Evolutionary conservation across 2,888 invertebrate species (phyloP).

Genomic region (Calephelis perditalis): DNA sequence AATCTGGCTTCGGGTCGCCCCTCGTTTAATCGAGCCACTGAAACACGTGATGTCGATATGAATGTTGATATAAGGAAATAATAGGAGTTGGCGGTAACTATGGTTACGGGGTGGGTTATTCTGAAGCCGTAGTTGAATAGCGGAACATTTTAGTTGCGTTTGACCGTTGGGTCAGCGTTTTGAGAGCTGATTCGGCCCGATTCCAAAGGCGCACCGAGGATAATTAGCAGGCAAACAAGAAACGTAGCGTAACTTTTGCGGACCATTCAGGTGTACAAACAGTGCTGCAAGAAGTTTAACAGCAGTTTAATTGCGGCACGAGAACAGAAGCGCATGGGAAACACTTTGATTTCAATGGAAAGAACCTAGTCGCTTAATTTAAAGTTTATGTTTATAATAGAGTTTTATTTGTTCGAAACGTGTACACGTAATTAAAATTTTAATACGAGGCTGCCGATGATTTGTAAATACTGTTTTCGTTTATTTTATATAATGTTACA

Average conservation of each 20-base stretch:
- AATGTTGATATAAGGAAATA: conserved; percentile 74
- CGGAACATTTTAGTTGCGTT: conserved; percentile 57
- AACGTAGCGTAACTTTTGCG: conserved; percentile 63
- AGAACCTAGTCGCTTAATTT: conserved; percentile 56
- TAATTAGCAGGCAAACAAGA: conserved; percentile 77
- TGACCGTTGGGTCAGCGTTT: conserved; percentile 72
- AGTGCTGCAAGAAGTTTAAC: conserved; percentile 75
- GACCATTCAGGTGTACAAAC: conserved; percentile 73
- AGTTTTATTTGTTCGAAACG: background rate
- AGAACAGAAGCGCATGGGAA: conserved; percentile 72
- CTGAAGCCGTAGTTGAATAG: conserved; percentile 53
- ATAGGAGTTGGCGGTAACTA: conserved; percentile 66
- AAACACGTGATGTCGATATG: conserved; percentile 67
- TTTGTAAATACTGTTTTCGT: too few species aligned
- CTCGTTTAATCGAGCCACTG: conserved; percentile 66
- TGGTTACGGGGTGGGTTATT: conserved; percentile 56
- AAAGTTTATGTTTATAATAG: conserved; percentile 34
- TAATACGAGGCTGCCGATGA: too few species aligned
- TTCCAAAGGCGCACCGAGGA: conserved; percentile 41
- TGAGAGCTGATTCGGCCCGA: conserved; percentile 57
- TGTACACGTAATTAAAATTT: background rate
- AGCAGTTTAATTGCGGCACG: conserved; percentile 74
- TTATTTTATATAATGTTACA: too few species aligned
- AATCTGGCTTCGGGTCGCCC: conserved; percentile 72
- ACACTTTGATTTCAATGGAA: conserved; percentile 68